These are phyloP conservation scores for Lutjanus argentimaculatus DNA, from an alignment of 2,797 vertebrate species.

Conservation along the genomic window DNA sequence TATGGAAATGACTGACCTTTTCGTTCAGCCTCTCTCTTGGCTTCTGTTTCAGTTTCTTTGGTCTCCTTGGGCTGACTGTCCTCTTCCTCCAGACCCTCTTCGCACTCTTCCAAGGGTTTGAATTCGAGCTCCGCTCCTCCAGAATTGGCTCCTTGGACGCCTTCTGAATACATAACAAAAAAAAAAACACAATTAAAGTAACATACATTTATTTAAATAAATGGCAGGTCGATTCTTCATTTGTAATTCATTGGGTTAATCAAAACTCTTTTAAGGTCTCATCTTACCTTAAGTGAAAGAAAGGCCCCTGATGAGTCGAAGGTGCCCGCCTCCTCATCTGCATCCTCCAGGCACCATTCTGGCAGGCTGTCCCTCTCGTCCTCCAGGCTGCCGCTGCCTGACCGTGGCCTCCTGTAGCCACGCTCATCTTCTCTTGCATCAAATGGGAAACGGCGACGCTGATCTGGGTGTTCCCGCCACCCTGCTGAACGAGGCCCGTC, in stretches of 20 bases:
- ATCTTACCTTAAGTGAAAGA: conserved; percentile 93
- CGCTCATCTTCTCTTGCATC: conserved; percentile 97
- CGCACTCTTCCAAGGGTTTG: conserved; percentile 91
- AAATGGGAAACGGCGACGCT: conserved; percentile 94
- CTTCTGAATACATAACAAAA: conserved; percentile 85
- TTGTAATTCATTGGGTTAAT: background rate
- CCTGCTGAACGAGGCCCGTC: conserved; percentile 92
- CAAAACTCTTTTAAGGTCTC: background rate
- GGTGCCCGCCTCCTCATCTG: conserved; percentile 98
- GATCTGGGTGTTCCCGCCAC: conserved; percentile 96
- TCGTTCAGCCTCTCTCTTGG: conserved; percentile 86
- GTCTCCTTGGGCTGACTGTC: conserved; percentile 90
- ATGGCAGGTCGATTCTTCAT: background rate
- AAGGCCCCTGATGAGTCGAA: conserved; percentile 99
- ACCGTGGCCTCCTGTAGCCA: conserved; percentile 92
- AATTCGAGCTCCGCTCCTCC: conserved; percentile 99
- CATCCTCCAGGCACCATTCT: conserved; percentile 98
- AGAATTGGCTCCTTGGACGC: conserved; percentile 96
- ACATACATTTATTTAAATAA: background rate
- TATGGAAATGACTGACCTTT: conserved; percentile 65
- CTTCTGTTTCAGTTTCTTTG: conserved; percentile 90
- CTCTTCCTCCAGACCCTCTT: conserved; percentile 90
- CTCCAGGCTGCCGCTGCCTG: conserved; percentile 94
- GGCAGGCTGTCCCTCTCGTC: conserved; percentile 97
- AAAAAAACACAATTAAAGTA: background rate